phyloP scores from a whole-genome alignment of 2,888 invertebrate genomes.

The Eudemis profundana region DNA sequence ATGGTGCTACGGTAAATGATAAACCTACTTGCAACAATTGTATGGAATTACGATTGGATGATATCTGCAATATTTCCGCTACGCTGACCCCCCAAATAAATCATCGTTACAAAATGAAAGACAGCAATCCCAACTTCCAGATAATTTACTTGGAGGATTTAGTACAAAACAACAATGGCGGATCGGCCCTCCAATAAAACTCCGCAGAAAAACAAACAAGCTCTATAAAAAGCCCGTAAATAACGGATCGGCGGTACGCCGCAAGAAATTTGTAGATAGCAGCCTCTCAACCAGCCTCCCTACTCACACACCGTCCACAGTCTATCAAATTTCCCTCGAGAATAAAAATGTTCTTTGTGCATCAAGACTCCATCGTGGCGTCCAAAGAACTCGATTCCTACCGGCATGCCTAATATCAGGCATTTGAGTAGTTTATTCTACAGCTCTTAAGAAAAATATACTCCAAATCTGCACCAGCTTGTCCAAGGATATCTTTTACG shows the following conservation, averaged over 20 bases:
- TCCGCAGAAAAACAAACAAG: slow-evolving; percentile 32
- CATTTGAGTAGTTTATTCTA: no score
- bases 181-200: slow-evolving; percentile 4
- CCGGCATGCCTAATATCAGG: no score
- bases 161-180: slow-evolving; percentile 35
- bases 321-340: background rate
- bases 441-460: no score
- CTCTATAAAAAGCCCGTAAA: slow-evolving; percentile 15
- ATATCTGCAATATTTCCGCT: slow-evolving; percentile 12
- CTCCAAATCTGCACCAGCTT: no score
- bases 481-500: no score
- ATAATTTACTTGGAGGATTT: slow-evolving; percentile 28
- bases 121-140: slow-evolving; percentile 26
- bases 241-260: slow-evolving; percentile 15
- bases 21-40: background rate
- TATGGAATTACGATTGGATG: background rate
- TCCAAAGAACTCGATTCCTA: no score
- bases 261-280: slow-evolving; percentile 28
- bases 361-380: no score
- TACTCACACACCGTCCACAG: background rate
- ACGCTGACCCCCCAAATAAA: slow-evolving; percentile 23
- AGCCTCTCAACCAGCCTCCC: background rate
- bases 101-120: slow-evolving; percentile 34
- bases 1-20: no score
- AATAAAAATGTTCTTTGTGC: background rate